A percentile compares a stretch with the other conserved stretches of the same genome.
phyloP scores from a whole-genome alignment of 1,140 invertebrate species.

The Holotrichia oblita region DNA sequence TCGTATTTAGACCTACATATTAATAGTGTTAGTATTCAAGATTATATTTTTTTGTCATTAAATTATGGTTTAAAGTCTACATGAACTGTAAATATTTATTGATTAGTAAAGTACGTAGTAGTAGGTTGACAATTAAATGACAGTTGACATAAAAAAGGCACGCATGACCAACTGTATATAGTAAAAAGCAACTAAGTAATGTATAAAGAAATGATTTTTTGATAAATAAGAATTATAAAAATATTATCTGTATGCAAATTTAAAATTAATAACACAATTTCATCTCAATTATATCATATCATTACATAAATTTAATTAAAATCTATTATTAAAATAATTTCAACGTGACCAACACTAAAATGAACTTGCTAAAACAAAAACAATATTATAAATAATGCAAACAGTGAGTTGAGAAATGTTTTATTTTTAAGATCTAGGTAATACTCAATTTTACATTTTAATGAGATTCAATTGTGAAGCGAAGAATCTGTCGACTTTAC shows the following conservation, averaged over 20 bases:
- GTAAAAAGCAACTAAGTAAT: neutral
- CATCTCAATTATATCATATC: too few relatives aligned
- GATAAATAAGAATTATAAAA: neutral
- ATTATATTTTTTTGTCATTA: neutral
- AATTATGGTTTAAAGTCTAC: conserved; percentile 23
- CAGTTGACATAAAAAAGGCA: neutral
- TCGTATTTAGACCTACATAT: conserved; percentile 12
- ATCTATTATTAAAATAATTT: too few relatives aligned
- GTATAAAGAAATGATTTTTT: conserved; percentile 8
- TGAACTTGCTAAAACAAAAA: neutral
- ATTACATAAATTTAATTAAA: too few relatives aligned
- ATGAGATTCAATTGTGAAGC: neutral
- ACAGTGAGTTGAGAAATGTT: neutral
- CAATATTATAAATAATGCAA: neutral
- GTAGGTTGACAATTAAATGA: neutral
- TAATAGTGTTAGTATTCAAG: neutral
- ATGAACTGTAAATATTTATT: conserved; percentile 19
- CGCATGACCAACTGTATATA: neutral
- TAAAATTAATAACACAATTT: neutral
- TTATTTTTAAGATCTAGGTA: neutral
- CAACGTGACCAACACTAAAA: neutral
- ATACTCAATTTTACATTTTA: neutral
- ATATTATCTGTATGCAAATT: neutral
- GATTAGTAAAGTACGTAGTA: too few relatives aligned
- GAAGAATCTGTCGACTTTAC: neutral